Base-by-base conservation (phyloP, 2,888 invertebrate species). In the Erebia palarica region DNA sequence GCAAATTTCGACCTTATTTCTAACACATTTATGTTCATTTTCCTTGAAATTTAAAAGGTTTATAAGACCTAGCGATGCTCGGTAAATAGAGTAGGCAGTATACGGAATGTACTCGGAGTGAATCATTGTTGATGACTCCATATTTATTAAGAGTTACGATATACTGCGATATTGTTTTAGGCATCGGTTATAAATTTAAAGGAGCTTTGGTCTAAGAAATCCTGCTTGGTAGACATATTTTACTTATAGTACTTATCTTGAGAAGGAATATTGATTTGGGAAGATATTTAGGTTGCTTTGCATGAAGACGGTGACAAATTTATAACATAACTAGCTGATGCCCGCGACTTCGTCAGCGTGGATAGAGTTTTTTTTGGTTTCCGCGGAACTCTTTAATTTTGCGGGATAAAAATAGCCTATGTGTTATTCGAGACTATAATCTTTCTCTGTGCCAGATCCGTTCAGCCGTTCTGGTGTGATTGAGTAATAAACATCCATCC, bases 91-190 rank as follows among this genome's bases (percentile, higher is more conserved):
- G 70, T 75, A 75, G 73, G 74, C 73, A 71, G 73, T 73, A 57
- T 69, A 69, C 68, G 65, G 65, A 72, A 67, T 68, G 64, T 72
- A 69, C 70, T 75, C 64, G 63, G 65, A 73, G 75, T 74, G 78
- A 80, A 79, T 80, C 80, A 80, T 81, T 76, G 77, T 76, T 76
- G 78, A 80, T 79, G 78, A 79, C 76, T 78, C 72, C 74, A 79
- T 78, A 80, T 81, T 80, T 81, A 79, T 80, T 80, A 76, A 74
- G 74, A 78, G 78, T 74, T 75, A 74, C 75, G 77, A 75, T 74
- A 70, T 72, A 68, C 60, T 75, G 59, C 68, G 69, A 70, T 75
- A 73, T 78, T 74, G 71, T 72, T 74, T 70, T 74, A 73, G 69
- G 66, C 69, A 59, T 49, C 65, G 58, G 63, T 65, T 58, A 73